Evolutionary conservation across 2,113 vertebrate genomes (phyloP), one percentile per base, ranked within the genome.

Genomic region (Tupaia tana): DNA sequence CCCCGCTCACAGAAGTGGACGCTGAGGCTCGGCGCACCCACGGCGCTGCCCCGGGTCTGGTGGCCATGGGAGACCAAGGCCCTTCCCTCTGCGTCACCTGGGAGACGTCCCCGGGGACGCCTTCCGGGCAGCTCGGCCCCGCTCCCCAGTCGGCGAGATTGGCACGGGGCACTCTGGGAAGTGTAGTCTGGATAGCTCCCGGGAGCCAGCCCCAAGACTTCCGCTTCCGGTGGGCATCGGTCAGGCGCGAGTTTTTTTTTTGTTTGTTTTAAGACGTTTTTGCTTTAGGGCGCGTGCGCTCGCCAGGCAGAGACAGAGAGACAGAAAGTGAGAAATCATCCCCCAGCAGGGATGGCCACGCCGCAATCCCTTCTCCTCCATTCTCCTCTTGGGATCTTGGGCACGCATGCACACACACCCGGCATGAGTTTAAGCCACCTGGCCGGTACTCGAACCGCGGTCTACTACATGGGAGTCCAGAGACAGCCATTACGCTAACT

Each of bases 91-190:
- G 2, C 8, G 9, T 6, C 25, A 43, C 25, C 71, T 34, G 2
- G 59, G 9, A 27, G 7, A 20, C 6, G 15, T 52, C 4, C 20
- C 59, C 0, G 2, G 7, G 9, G 2, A 73, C 24, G 13, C 11
- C 64, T 43, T 12, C 34, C 29, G 22, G 6, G 29, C 1, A 9
- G 18, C 70, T 43, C 18, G 20, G 19, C 0, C 0, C 8, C 18
- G 9, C 2, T 4, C 15, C 54, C 1, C 0, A 19, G 6, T 43
- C 3, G 7, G 9, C 27, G 3, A 20, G 6, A 13, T 52, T 3
- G 6, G 19, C 7, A n/a, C 27, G 2, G 5, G 2, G 43, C 24
- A 27, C 19, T 74, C 73, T 85, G 94, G 96, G 71, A 95, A 81
- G 10, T 90, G 92, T 93, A 90, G 82, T 85, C n/a, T 6, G 0